Base-by-base conservation (phyloP, 1,140 invertebrate genomes). In the Cotesia typhae region DNA sequence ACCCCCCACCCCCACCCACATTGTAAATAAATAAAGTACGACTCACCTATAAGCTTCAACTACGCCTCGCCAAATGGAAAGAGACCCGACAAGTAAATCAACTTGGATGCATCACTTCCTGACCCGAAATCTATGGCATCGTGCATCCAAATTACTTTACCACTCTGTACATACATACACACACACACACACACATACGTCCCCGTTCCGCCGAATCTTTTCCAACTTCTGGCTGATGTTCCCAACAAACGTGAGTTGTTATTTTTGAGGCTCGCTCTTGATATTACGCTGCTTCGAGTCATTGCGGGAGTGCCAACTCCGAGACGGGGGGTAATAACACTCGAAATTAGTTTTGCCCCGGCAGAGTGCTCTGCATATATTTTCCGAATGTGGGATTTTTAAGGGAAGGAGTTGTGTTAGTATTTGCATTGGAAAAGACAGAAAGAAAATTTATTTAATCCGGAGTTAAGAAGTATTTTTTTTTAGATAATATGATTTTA, bases 91-190 rank as follows among this genome's bases (percentile, higher is more conserved):
- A 28, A 81, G 78, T 85, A 84, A 83, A 84, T 85, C 83, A 84
- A 76, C 71, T 75, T 66, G 78, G 82, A 84, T 77, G 75, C 80
- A 83, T 84, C 79, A 76, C 78, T 85, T 85, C 82, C 83, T 78
- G 77, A 78, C 76, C 74, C 73, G 71, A 71, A 80, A 84, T 81
- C 79, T 82, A 83, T 84, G 78, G 78, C 77, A 78, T 82, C 79
- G 74, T 73, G 68, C 64, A 60, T 72, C 63, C 76, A 63, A 72
- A 67, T 72, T 71, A 75, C 70, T 72, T 76, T 65, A 66, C 64
- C 63, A 68, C 70, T 71, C 72, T 41, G 14, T 52, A 37, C 7
- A 63, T 17, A 38, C 17, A 9, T 36, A 17, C 20, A 55, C 17
- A 73, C 14, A 67, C 10, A 9, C 36, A 17, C 20, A 55, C 17